Evolutionary conservation across 2,888 invertebrate genomes (phyloP), one percentile per base, ranked within the genome.

Genomic region (Smittia aterrima): DNA sequence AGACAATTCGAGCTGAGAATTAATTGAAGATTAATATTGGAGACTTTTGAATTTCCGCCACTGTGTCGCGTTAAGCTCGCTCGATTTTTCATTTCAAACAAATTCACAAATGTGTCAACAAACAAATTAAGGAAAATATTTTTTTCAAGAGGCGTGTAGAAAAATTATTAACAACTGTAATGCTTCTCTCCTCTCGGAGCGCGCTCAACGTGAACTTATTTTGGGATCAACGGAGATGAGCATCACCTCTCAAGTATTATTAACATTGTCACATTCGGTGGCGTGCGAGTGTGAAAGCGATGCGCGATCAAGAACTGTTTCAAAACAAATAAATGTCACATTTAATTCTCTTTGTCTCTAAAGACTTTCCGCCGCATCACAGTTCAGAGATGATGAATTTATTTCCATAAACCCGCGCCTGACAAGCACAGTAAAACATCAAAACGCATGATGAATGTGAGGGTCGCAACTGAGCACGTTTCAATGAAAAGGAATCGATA

Each of bases 251-350:
- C 72, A 72, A 72, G 25, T 72, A 54, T 72, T 72, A 72, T 72
- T 72, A 72, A 72, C 62, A 72, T 27, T 72, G 72, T 72, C 72
- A 72, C 72, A 72, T 32, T 62, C 58, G 72, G 64, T 11, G 64
- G 64, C 64, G 47, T 32, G 54, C 58, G 72, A 72, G 62, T 72
- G 72, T 72, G 72, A 72, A 72, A 72, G 32, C 72, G 62, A 58
- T 58, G 62, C 72, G 32, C 72, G 18, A 4, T 27, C 27, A 58
- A 62, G 62, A 32, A 32, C 58, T 62, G 62, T 72, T 72, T 72
- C 38, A 72, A 72, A 72, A 72, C 72, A 72, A 72, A 32, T 72
- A 72, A 72, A 72, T 62, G 72, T 72, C 72, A 72, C 58, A 72
- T 6, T 54, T 72, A 72, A 72, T 72, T 62, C 54, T 22, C 27